Evolutionary conservation across 35 echinoderm and acorn worm species (phyloP).

Genomic region (Hemicentrotus pulcherrimus): DNA sequence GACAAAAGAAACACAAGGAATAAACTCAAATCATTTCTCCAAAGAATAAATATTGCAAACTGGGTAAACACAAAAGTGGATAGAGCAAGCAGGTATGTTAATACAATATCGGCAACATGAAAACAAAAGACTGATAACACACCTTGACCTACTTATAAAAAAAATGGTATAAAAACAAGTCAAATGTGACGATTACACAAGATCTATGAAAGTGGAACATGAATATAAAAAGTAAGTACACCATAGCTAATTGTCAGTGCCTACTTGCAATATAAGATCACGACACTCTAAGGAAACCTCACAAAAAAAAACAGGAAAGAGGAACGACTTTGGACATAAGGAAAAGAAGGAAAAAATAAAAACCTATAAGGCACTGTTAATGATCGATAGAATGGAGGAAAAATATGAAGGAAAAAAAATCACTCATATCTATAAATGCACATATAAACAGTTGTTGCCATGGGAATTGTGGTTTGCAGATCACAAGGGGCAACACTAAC

Average conservation of each 20-base stretch:
- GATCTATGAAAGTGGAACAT: slow-evolving; percentile 30
- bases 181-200: not conserved
- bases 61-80: not conserved
- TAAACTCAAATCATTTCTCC: not conserved
- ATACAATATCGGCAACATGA: not conserved
- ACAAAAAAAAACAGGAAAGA: not conserved
- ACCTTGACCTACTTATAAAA: not conserved
- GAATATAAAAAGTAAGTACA: slow-evolving; percentile 49
- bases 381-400: not conserved
- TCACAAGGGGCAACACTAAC: not conserved
- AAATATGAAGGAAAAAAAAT: slow-evolving; percentile 24
- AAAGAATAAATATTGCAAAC: slow-evolving; percentile 41
- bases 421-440: not conserved
- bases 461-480: not conserved
- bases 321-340: not conserved
- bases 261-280: slow-evolving; percentile 2
- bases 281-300: slow-evolving; percentile 17
- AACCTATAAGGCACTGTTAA: slow-evolving; percentile 46
- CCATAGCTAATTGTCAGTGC: slow-evolving; percentile 14
- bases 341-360: not conserved
- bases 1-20: not conserved
- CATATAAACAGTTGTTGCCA: slow-evolving; percentile 20
- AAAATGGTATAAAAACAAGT: slow-evolving; percentile 1
- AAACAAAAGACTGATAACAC: not conserved
- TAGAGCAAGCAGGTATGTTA: not conserved